A percentile compares a stretch with the other conserved stretches of the same genome.
phyloP scores from a whole-genome alignment of 2,888 invertebrate species.

The Mesorhabditis spiculigera region DNA sequence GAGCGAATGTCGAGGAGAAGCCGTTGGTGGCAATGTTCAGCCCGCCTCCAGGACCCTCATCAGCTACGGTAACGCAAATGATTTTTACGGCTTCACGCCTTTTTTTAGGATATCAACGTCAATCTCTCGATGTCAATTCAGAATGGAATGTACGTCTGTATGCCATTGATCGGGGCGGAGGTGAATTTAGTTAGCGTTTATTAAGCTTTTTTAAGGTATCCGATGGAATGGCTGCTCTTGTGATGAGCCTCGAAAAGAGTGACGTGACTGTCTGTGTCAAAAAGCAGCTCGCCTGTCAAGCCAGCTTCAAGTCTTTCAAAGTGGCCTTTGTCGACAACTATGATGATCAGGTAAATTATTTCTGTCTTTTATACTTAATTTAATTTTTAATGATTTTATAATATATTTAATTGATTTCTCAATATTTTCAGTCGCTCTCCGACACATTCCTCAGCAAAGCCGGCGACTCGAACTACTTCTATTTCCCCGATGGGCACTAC shows the following conservation, averaged over 20 bases:
- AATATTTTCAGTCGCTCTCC: constrained; percentile 30
- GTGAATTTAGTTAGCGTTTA: constrained; percentile 6
- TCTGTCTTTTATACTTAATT: constrained; percentile 2
- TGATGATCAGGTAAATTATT: constrained; percentile 57
- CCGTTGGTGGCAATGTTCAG: not conserved
- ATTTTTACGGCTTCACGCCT: not conserved
- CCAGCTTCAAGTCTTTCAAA: constrained; percentile 74
- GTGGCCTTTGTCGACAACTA: constrained; percentile 89
- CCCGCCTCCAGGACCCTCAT: not conserved
- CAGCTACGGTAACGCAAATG: not conserved
- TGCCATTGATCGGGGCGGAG: constrained; percentile 48
- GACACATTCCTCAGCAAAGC: constrained; percentile 31
- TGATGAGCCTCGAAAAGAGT: constrained; percentile 92
- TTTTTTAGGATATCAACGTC: constrained; percentile 37
- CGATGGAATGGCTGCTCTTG: constrained; percentile 70
- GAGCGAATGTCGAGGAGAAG: not conserved
- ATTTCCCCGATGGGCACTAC: constrained; percentile 97
- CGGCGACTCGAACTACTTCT: constrained; percentile 68
- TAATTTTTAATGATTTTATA: constrained; percentile 1
- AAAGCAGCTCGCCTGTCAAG: constrained; percentile 77
- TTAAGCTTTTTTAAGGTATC: constrained; percentile 14
- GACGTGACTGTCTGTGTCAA: constrained; percentile 82
- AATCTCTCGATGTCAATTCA: constrained; percentile 51
- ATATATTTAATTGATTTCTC: not conserved
- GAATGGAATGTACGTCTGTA: constrained; percentile 55